phyloP scores from a whole-genome alignment of 35 echinoderm and acorn worm species.

The Lytechinus variegatus region DNA sequence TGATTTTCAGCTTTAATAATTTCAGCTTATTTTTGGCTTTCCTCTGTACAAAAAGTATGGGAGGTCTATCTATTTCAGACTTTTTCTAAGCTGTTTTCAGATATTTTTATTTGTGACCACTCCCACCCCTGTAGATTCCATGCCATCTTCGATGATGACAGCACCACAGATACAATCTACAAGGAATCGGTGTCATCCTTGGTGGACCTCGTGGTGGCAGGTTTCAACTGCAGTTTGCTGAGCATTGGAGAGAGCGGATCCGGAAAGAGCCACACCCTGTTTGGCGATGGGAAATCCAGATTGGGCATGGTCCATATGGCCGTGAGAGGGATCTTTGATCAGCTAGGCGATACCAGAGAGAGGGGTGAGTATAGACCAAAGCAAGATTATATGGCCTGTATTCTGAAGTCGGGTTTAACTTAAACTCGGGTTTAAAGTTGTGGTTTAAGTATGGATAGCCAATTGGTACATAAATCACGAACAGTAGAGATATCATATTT shows the following conservation, averaged over 20 bases:
- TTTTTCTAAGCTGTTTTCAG: not conserved
- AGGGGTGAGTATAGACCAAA: slow-evolving; percentile 39
- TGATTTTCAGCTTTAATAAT: too few species aligned
- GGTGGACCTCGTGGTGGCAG: slow-evolving; percentile 71
- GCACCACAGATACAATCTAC: slow-evolving; percentile 65
- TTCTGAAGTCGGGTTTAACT: too few species aligned
- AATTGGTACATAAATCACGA: too few species aligned
- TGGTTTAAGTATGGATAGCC: too few species aligned
- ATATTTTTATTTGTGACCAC: too few species aligned
- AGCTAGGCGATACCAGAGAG: slow-evolving; percentile 44
- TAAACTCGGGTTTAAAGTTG: too few species aligned
- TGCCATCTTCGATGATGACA: slow-evolving; percentile 61
- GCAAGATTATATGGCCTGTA: not conserved
- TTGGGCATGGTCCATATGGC: slow-evolving; percentile 74
- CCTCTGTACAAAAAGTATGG: too few species aligned
- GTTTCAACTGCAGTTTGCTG: slow-evolving; percentile 80
- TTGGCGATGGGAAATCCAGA: slow-evolving; percentile 64
- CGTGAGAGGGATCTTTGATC: slow-evolving; percentile 68
- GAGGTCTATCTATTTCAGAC: not conserved
- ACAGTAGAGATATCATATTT: too few species aligned
- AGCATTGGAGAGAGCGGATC: slow-evolving; percentile 73
- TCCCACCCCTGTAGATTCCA: slow-evolving; percentile 57
- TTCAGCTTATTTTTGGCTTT: too few species aligned
- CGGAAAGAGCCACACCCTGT: slow-evolving; percentile 81
- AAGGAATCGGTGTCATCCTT: slow-evolving; percentile 61